These are phyloP conservation scores for Myanophis thanlyinensis DNA, from an alignment of 2,113 vertebrate species.

Conservation along the genomic window DNA sequence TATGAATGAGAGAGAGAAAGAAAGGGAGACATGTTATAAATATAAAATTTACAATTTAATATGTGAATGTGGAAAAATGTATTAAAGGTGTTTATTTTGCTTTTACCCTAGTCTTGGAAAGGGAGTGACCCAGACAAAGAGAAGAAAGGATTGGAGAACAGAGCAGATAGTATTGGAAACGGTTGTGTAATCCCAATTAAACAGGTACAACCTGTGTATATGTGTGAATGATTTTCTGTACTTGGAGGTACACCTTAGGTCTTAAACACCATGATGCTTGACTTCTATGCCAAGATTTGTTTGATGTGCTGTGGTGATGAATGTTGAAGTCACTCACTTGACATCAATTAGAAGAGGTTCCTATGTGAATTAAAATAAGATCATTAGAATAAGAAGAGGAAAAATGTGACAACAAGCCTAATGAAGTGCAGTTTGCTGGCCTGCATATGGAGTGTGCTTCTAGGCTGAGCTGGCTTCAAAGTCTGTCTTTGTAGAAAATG, in stretches of 20 bases:
- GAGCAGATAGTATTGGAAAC: slow-evolving; percentile 97
- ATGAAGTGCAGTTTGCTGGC: slow-evolving; percentile 83
- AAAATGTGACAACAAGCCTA: slow-evolving; percentile 78
- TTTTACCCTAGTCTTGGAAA: slow-evolving; percentile 90
- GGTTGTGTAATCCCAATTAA: slow-evolving; percentile 99
- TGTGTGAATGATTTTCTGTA: slow-evolving; percentile 26
- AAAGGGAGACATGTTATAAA: neutral
- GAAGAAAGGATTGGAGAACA: slow-evolving; percentile 93
- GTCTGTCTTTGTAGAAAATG: slow-evolving; percentile 73
- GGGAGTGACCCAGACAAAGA: slow-evolving; percentile 96
- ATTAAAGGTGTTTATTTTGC: slow-evolving; percentile 67
- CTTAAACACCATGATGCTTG: slow-evolving; percentile 19
- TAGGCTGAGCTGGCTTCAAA: slow-evolving; percentile 78
- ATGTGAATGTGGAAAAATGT: neutral
- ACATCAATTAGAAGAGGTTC: slow-evolving; percentile 95
- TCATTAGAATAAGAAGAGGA: slow-evolving; percentile 94
- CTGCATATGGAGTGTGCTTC: slow-evolving; percentile 75
- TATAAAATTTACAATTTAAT: neutral
- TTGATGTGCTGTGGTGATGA: slow-evolving; percentile 85
- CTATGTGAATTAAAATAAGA: slow-evolving; percentile 87
- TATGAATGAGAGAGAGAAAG: neutral
- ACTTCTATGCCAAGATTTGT: slow-evolving; percentile 44
- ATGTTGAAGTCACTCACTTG: slow-evolving; percentile 93
- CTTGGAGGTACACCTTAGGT: slow-evolving; percentile 66
- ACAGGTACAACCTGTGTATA: slow-evolving; percentile 78